These are phyloP conservation scores for Novumbra hubbsi DNA, from an alignment of 2,797 vertebrate species.

Conservation along the genomic window DNA sequence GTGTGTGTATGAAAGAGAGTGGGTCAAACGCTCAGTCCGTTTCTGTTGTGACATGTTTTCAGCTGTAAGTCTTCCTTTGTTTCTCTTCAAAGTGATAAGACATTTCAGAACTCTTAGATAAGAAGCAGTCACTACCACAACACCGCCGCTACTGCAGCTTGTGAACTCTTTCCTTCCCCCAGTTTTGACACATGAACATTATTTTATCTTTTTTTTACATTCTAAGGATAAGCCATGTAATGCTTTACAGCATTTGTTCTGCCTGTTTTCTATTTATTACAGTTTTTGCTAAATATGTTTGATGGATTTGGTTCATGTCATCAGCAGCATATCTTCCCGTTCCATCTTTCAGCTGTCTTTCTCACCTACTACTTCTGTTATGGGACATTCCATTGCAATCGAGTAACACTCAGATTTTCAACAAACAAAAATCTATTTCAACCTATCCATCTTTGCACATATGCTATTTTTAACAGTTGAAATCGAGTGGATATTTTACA, in stretches of 20 bases:
- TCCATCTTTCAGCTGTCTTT: conserved; percentile 44
- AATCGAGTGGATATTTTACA: too few relatives aligned
- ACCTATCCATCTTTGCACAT: too few relatives aligned
- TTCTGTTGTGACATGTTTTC: conserved; percentile 14
- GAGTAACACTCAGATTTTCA: too few relatives aligned
- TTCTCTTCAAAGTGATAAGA: conserved; percentile 21
- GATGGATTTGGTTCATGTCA: conserved; percentile 56
- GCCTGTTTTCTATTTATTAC: conserved; percentile 61
- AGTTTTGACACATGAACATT: conserved; percentile 45
- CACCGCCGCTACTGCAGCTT: not conserved
- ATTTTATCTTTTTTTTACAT: conserved; percentile 56
- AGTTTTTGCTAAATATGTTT: conserved; percentile 42
- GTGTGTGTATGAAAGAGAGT: not conserved
- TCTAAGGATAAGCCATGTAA: conserved; percentile 80
- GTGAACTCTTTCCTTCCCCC: not conserved
- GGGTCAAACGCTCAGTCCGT: conserved; percentile 2
- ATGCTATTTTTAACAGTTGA: too few relatives aligned
- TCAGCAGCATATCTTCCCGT: conserved; percentile 56
- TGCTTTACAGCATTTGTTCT: conserved; percentile 74
- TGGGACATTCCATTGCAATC: too few relatives aligned
- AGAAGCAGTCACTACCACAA: not conserved
- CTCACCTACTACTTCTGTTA: conserved; percentile 29
- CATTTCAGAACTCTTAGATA: not conserved
- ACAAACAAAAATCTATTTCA: too few relatives aligned
- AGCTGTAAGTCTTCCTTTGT: conserved; percentile 15